phyloP scores from a whole-genome alignment of 1,140 invertebrate species.

The Scaptomyza hsui region DNA sequence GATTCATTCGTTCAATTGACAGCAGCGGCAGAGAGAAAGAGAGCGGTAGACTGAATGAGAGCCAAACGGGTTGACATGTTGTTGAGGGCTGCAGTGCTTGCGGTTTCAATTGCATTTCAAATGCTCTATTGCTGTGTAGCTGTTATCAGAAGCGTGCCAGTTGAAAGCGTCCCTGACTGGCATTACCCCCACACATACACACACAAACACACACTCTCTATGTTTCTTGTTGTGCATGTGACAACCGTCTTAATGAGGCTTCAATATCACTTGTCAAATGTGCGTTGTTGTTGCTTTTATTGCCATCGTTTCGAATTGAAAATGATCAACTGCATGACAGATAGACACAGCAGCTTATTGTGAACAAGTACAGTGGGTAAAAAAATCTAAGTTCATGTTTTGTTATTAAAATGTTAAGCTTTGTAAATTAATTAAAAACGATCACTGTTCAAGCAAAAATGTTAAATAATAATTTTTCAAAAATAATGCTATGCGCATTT shows the following conservation, averaged over 20 bases:
- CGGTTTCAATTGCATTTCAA: conserved; percentile 74
- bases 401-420: too few relatives aligned
- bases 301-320: conserved; percentile 10
- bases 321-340: conserved; percentile 28
- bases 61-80: not conserved
- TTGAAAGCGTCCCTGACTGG: conserved; percentile 58
- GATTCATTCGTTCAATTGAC: conserved; percentile 28
- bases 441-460: too few relatives aligned
- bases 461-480: too few relatives aligned
- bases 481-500: not conserved
- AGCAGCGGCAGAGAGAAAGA: not conserved
- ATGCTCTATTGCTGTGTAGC: conserved; percentile 31
- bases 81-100: conserved; percentile 16
- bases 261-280: conserved; percentile 74
- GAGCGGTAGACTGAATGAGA: not conserved
- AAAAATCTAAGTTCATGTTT: too few relatives aligned
- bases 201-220: conserved; percentile 1
- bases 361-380: not conserved
- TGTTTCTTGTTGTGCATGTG: conserved; percentile 14
- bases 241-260: conserved; percentile 72
- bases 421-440: too few relatives aligned
- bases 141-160: conserved; percentile 74
- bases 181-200: conserved; percentile 32
- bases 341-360: not conserved
- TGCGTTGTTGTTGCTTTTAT: conserved; percentile 8